Base-by-base conservation (phyloP, 1,140 invertebrate genomes). In the Dermatophagoides farinae region DNA sequence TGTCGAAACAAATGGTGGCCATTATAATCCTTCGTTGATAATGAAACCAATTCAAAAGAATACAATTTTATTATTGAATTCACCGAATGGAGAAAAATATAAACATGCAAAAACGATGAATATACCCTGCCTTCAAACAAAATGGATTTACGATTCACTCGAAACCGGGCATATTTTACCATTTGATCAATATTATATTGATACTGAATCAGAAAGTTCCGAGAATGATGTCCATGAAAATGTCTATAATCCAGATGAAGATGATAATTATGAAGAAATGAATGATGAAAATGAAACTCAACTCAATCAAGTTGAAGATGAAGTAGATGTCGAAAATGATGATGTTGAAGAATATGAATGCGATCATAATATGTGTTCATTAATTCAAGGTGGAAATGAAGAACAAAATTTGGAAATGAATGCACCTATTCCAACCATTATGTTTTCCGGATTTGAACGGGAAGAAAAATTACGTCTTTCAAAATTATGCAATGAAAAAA, bases 91-190 rank as follows among this genome's bases (percentile, higher is more conserved):
- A 6, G 52, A 61, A 25, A 61, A 61, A 41, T 61, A 49, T 23
- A 39, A 12, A 31, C 40, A 40, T 38, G 60, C 60, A 43, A n/a
- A 50, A 25, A 60, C 2, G 39, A 59, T 16, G 44, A 40, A 57
- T 41, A 40, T 41, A 18, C 50, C 50, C 4, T 22, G 49, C 14
- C 4, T 61, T 8, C n/a, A n/a, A 6, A 11, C 60, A 5, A 2
- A 61, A n/a, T 61, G 60, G 60, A 12, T 61, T 12, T 23, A 53
- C 10, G 60, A 61, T 46, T 61, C 60, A 18, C 40, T 61, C 18
- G 31, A 49, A 11, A 47, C 16, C 6, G 43, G 52, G n/a, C 61
- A 61, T 23, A 31, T 54, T 31, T 47, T 61, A 18, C 20, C 37
- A 14, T 11, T 16, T 6, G 25, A 61, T 23, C 18, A 60, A 8